These are phyloP conservation scores for Boloria euphrosyne DNA, from an alignment of 2,888 invertebrate genomes.

Conservation along the genomic window DNA sequence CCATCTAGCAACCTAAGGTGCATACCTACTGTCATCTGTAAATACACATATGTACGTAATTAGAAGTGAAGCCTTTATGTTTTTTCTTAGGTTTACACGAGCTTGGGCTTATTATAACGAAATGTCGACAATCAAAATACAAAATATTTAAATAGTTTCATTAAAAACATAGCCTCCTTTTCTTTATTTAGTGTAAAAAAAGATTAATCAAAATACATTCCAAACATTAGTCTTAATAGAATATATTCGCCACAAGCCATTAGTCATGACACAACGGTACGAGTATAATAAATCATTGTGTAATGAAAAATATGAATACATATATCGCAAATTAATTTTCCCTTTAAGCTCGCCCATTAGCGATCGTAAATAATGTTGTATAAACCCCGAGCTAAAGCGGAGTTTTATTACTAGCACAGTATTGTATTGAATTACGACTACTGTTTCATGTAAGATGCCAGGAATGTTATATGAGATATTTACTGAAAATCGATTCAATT, in stretches of 20 bases:
- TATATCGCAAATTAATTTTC: slow-evolving; percentile 33
- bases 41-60: too few species aligned
- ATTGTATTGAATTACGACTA: neutral
- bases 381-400: neutral
- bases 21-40: too few species aligned
- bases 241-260: slow-evolving; percentile 27
- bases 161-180: too few species aligned
- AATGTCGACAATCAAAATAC: too few species aligned
- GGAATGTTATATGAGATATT: too few species aligned
- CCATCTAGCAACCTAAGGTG: too few species aligned
- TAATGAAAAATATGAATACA: slow-evolving; percentile 32
- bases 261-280: slow-evolving; percentile 24
- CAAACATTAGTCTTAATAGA: slow-evolving; percentile 22
- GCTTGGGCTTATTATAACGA: too few species aligned
- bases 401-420: neutral
- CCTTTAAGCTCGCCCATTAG: slow-evolving; percentile 26
- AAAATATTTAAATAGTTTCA: too few species aligned
- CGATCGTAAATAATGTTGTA: slow-evolving; percentile 20
- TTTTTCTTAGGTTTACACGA: too few species aligned
- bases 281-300: slow-evolving; percentile 35
- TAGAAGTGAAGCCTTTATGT: too few species aligned
- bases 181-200: neutral
- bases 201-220: slow-evolving; percentile 24
- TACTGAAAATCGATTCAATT: too few species aligned
- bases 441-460: neutral